A percentile compares a stretch with the other conserved stretches of the same genome.
phyloP scores from a whole-genome alignment of 1,140 invertebrate genomes.

The Drosophila bifasciata region DNA sequence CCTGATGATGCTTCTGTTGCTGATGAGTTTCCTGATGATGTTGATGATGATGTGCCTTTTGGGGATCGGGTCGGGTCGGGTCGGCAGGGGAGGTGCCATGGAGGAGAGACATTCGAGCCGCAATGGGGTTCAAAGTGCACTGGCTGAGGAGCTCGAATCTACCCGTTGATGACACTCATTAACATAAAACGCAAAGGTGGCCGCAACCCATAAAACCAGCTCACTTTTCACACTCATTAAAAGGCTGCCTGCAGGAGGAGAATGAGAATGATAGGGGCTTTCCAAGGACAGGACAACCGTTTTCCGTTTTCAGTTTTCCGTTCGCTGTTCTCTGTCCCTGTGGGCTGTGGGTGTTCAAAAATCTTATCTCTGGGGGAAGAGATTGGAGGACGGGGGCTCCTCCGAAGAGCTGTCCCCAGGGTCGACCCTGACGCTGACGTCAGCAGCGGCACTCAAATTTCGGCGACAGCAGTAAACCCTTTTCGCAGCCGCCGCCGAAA shows the following conservation, averaged over 20 bases:
- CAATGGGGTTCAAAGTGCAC: constrained; percentile 54
- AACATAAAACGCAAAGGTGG: constrained; percentile 74
- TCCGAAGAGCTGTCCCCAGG: constrained; percentile 29
- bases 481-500: constrained; percentile 40
- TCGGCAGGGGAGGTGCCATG: background rate
- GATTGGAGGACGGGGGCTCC: background rate
- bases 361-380: constrained; percentile 16
- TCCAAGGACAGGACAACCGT: constrained; percentile 34
- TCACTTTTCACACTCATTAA: constrained; percentile 80
- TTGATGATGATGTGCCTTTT: constrained; percentile 5
- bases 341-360: constrained; percentile 17
- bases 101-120: constrained; percentile 39
- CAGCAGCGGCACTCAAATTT: constrained; percentile 64
- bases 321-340: too few relatives aligned
- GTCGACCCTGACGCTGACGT: constrained; percentile 45
- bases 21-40: too few relatives aligned
- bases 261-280: constrained; percentile 26
- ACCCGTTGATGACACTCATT: constrained; percentile 73
- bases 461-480: constrained; percentile 58
- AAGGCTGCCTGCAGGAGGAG: constrained; percentile 41
- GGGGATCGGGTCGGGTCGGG: too few relatives aligned
- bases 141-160: constrained; percentile 54
- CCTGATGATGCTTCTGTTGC: too few relatives aligned
- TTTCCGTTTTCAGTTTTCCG: too few relatives aligned
- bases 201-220: constrained; percentile 68